These are phyloP conservation scores for Ciconia nigra DNA, from an alignment of 2,797 vertebrate genomes.

Conservation along the genomic window DNA sequence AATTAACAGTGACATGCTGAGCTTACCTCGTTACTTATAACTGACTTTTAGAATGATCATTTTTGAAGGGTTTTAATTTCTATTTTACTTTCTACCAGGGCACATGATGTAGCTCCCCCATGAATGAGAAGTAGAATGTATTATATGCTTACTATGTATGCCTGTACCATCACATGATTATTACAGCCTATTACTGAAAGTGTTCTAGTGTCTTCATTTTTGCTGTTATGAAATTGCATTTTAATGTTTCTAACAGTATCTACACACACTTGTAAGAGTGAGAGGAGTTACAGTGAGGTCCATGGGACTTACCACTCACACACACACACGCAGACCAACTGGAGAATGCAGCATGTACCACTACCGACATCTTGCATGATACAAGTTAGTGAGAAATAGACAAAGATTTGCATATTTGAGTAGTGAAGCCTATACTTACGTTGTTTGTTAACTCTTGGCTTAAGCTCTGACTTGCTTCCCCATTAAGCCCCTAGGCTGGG, in stretches of 20 bases:
- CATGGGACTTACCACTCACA: not conserved
- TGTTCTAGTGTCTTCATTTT: not conserved
- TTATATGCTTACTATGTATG: not conserved
- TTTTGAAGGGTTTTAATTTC: not conserved
- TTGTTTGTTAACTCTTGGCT: not conserved
- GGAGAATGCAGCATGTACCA: rapidly evolving
- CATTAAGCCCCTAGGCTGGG: not conserved
- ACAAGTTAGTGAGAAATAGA: not conserved
- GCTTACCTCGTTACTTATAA: not conserved
- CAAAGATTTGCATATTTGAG: not conserved
- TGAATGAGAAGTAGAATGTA: not conserved
- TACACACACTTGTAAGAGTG: not conserved
- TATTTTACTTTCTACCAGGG: not conserved
- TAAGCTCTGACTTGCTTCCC: not conserved
- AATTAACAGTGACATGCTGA: not conserved
- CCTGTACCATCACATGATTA: not conserved
- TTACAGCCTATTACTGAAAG: not conserved
- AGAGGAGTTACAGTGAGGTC: not conserved
- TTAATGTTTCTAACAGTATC: not conserved
- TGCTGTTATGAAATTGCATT: not conserved
- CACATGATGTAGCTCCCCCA: not conserved
- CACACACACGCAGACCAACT: not conserved
- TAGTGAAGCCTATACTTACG: not conserved
- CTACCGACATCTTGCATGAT: not conserved
- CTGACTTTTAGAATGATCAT: not conserved